These are phyloP conservation scores for Himalopsyche kuldschensis DNA, from an alignment of 2,888 invertebrate species.

Conservation along the genomic window DNA sequence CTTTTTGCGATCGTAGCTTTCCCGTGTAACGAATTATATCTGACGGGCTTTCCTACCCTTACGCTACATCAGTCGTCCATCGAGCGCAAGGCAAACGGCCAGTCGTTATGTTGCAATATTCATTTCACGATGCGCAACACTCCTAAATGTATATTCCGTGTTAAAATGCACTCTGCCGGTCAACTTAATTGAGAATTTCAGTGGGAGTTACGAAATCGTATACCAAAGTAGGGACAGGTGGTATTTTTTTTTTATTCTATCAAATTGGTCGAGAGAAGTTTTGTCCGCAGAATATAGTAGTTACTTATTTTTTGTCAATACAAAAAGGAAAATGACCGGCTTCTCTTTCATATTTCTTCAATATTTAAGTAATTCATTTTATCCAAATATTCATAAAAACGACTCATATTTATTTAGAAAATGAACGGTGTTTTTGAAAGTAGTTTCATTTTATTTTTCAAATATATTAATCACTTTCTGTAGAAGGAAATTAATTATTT, in stretches of 20 bases:
- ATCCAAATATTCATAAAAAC: too few relatives aligned
- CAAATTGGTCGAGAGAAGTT: too few relatives aligned
- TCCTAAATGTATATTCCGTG: background rate
- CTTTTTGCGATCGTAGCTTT: background rate
- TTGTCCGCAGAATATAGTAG: too few relatives aligned
- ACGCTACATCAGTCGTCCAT: background rate
- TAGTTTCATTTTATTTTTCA: too few relatives aligned
- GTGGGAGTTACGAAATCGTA: background rate
- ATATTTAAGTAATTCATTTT: too few relatives aligned
- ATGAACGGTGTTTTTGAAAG: too few relatives aligned
- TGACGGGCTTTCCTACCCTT: background rate
- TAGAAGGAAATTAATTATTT: too few relatives aligned
- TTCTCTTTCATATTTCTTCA: too few relatives aligned
- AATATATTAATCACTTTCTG: too few relatives aligned
- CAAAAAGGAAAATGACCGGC: too few relatives aligned
- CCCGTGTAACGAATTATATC: background rate
- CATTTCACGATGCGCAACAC: background rate
- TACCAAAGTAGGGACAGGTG: background rate
- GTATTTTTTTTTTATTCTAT: background rate
- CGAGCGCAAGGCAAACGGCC: background rate
- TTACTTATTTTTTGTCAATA: too few relatives aligned
- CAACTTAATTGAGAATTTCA: background rate
- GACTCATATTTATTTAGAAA: too few relatives aligned
- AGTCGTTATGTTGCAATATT: background rate
- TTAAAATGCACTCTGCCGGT: background rate